Conservation (phyloP, 2,797 vertebrate species). For the Pangasius djambal region DNA sequence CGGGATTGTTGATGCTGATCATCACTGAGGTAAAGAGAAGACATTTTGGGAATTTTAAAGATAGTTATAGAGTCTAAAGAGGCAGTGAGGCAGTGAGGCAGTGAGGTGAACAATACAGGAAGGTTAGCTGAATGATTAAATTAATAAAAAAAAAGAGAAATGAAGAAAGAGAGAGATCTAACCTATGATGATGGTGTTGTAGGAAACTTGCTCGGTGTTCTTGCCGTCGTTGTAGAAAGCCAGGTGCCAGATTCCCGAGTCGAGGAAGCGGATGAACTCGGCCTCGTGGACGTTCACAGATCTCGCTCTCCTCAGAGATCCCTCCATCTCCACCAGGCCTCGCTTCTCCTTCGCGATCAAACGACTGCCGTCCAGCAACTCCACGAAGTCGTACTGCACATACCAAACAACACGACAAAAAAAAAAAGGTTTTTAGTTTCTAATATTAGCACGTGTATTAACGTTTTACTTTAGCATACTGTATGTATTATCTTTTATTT, state of each 20-base stretch:
- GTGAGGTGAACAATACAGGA: not conserved
- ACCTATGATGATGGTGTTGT: conserved; percentile 95
- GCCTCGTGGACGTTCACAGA: conserved; percentile 91
- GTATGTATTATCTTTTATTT: not conserved
- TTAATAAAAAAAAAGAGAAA: not conserved
- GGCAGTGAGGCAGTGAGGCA: not conserved
- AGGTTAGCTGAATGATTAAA: not conserved
- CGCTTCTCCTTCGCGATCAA: conserved; percentile 92
- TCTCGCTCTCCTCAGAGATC: conserved; percentile 74
- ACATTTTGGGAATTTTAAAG: not conserved
- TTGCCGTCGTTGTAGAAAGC: conserved; percentile 98
- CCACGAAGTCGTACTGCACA: conserved; percentile 93
- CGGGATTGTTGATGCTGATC: not conserved
- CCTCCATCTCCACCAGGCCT: conserved; percentile 79
- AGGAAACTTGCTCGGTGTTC: conserved; percentile 90
- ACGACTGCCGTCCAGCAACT: conserved; percentile 92
- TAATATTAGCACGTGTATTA: not conserved
- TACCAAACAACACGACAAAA: not conserved
- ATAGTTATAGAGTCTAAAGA: not conserved
- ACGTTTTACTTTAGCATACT: not conserved
- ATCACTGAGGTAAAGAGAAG: not conserved
- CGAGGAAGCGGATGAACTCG: conserved; percentile 95
- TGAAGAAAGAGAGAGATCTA: conserved; percentile 58
- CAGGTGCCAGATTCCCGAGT: conserved; percentile 97
- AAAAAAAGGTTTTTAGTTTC: not conserved